Percentiles rank a stretch among this genome's conserved stretches.
Evolutionary conservation across 2,113 vertebrate genomes (phyloP).

Genomic region (Xenopus tropicalis): DNA sequence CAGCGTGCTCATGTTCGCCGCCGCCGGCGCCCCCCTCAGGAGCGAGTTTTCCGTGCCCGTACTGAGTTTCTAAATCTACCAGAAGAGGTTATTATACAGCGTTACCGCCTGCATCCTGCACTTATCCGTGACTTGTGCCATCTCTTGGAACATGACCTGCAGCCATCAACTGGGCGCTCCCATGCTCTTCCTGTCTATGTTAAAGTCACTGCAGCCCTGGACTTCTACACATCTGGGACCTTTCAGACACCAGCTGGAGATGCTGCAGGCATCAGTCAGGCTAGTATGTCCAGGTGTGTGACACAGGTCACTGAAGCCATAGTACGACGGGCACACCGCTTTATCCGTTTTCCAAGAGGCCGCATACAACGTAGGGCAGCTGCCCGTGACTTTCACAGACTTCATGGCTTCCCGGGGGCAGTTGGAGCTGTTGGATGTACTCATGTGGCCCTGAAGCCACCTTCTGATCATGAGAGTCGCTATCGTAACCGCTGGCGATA

Average conservation of each 20-base stretch:
- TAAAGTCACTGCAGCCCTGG: background rate
- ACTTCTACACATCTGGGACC: conserved; percentile 4
- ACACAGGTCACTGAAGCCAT: background rate
- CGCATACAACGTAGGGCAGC: background rate
- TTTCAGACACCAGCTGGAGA: background rate
- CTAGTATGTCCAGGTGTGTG: conserved; percentile 24
- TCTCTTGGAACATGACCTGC: background rate
- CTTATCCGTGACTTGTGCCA: conserved; percentile 9
- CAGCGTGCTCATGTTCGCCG: conserved; percentile 15
- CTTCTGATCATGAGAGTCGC: background rate
- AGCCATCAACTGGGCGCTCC: background rate
- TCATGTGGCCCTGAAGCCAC: background rate
- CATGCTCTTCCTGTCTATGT: background rate
- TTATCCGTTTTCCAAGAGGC: conserved; percentile 12
- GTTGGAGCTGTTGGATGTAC: background rate
- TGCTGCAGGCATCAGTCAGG: conserved; percentile 20
- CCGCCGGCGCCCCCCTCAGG: conserved; percentile 14
- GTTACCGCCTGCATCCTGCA: conserved; percentile 12
- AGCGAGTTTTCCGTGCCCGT: conserved; percentile 25
- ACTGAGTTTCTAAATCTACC: conserved; percentile 22
- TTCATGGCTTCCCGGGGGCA: conserved; percentile 10
- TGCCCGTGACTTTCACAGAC: background rate
- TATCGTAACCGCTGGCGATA: background rate
- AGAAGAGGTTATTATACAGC: conserved; percentile 18
- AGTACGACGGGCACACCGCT: background rate